Percentiles rank a stretch among this genome's conserved stretches.
These are phyloP conservation scores for Lagodon rhomboides DNA, from an alignment of 2,797 vertebrate species.

Conservation along the genomic window DNA sequence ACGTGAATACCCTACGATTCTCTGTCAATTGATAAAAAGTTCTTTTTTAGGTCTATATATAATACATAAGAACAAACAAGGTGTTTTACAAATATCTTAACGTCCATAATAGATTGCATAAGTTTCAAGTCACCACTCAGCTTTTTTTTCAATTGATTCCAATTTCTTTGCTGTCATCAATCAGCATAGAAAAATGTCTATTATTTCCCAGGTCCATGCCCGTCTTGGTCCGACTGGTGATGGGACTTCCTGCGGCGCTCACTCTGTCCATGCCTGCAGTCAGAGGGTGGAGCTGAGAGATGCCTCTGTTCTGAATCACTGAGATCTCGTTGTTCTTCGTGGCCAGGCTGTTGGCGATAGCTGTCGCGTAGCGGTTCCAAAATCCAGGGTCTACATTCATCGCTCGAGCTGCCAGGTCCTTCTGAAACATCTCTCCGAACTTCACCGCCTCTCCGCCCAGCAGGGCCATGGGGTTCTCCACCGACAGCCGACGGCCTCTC, in stretches of 20 bases:
- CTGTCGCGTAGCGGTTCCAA: constrained; percentile 96
- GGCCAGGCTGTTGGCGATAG: constrained; percentile 94
- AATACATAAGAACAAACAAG: constrained; percentile 77
- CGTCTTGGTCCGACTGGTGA: constrained; percentile 90
- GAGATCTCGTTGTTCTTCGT: constrained; percentile 99
- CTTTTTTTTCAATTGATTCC: constrained; percentile 92
- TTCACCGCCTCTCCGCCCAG: constrained; percentile 92
- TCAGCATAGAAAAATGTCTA: constrained; percentile 95
- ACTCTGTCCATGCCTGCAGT: constrained; percentile 90
- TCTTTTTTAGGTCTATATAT: constrained; percentile 69
- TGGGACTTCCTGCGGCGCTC: constrained; percentile 87
- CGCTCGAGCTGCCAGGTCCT: constrained; percentile 93
- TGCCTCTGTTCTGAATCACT: constrained; percentile 95
- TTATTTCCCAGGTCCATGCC: constrained; percentile 88
- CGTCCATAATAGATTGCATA: constrained; percentile 81
- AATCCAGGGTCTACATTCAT: constrained; percentile 96
- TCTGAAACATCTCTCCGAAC: constrained; percentile 96
- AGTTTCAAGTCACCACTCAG: constrained; percentile 61
- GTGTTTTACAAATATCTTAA: constrained; percentile 78
- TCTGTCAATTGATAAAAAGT: constrained; percentile 75
- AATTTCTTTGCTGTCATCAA: constrained; percentile 97
- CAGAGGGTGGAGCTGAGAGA: constrained; percentile 92
- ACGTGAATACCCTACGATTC: constrained; percentile 59
- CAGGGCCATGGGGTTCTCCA: constrained; percentile 96
- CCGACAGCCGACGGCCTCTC: constrained; percentile 93